Evolutionary conservation across 2,888 invertebrate genomes (phyloP).

Genomic region (Brachyopa scutellaris): DNA sequence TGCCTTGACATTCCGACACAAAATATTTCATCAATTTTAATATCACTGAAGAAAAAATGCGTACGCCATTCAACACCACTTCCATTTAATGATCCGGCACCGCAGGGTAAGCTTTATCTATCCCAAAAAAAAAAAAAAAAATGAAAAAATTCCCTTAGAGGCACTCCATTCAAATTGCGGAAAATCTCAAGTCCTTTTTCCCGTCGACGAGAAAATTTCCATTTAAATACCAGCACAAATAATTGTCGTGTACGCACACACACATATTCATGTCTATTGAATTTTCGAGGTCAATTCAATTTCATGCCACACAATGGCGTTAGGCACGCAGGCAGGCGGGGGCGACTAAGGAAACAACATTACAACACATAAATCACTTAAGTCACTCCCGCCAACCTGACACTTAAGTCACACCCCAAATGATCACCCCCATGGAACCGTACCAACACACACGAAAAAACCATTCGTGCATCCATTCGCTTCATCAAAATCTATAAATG

Average conservation of each 20-base stretch:
- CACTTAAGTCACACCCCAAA: background rate
- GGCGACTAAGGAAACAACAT: conserved; percentile 24
- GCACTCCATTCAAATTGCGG: conserved; percentile 9
- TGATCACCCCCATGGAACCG: background rate
- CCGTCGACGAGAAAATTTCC: conserved; percentile 4
- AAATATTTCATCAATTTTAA: conserved; percentile 56
- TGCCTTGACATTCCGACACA: conserved; percentile 22
- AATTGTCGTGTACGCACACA: conserved; percentile 34
- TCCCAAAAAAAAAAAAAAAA: too few relatives aligned
- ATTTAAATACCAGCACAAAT: conserved; percentile 48
- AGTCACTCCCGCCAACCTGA: too few relatives aligned
- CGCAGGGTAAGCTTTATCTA: background rate
- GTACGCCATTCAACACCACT: background rate
- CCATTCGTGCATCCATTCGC: conserved; percentile 26
- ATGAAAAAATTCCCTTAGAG: background rate
- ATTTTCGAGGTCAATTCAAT: conserved; percentile 58
- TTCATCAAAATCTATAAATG: conserved; percentile 46
- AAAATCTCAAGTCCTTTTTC: conserved; percentile 7
- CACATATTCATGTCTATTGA: conserved; percentile 33
- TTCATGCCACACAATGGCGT: conserved; percentile 30
- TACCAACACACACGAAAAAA: background rate
- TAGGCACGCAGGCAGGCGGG: background rate
- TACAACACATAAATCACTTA: conserved; percentile 44
- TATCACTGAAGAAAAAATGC: conserved; percentile 15
- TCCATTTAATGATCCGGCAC: background rate